Percentiles rank a stretch among this genome's conserved stretches.
Conservation (phyloP, 2,113 vertebrate genomes). For the Aspiorhynchus laticeps region DNA sequence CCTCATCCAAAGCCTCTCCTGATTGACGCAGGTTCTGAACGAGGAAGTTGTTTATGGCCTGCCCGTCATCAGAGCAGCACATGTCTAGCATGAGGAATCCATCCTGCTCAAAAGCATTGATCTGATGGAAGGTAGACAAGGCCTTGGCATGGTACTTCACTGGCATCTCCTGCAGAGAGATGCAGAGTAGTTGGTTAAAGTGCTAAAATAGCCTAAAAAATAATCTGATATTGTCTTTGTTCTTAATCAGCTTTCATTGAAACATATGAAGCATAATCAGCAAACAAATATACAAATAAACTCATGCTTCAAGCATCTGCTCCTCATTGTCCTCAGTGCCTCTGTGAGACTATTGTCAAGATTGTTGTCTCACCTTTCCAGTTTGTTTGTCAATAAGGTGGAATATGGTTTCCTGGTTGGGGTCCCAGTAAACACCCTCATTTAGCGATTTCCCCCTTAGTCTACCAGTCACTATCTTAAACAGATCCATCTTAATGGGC, state of each 20-base stretch:
- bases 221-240: background rate
- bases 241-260: background rate
- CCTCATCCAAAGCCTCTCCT: conserved; percentile 85
- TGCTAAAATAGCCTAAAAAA: background rate
- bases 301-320: background rate
- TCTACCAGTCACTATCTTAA: conserved; percentile 84
- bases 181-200: background rate
- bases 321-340: background rate
- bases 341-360: background rate
- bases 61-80: conserved; percentile 85
- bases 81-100: conserved; percentile 87
- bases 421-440: conserved; percentile 87
- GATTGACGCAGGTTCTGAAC: conserved; percentile 87
- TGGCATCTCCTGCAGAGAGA: conserved; percentile 74
- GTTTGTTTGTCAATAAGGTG: conserved; percentile 86
- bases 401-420: conserved; percentile 85
- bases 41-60: conserved; percentile 75
- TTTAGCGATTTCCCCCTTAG: conserved; percentile 76
- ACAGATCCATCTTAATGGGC: conserved; percentile 85
- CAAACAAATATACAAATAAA: background rate
- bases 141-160: conserved; percentile 80
- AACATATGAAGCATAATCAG: background rate
- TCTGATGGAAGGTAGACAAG: conserved; percentile 88
- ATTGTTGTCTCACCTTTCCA: conserved; percentile 77
- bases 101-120: conserved; percentile 90